Evolutionary conservation across 2,888 invertebrate species (phyloP).

Genomic region (Julus scanicus): DNA sequence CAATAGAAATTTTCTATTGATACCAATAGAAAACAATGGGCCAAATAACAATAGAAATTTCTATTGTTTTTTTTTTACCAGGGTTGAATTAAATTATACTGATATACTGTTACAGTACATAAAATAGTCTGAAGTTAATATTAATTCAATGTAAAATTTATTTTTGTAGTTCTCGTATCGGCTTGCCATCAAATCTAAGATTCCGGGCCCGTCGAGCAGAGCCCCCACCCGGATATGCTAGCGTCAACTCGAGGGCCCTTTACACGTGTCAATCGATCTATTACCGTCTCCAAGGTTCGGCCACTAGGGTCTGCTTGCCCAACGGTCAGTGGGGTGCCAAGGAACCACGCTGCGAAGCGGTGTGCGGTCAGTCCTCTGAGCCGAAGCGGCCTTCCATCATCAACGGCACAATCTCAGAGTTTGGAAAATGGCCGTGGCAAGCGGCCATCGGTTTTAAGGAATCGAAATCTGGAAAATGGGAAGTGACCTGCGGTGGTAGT

Average conservation of each 20-base stretch:
- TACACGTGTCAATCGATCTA: constrained; percentile 60
- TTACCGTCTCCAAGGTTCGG: constrained; percentile 60
- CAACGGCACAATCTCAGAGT: constrained; percentile 59
- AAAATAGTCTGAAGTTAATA: too few relatives aligned
- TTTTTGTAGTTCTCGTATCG: constrained; percentile 49
- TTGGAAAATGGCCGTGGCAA: constrained; percentile 61
- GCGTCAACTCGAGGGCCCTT: constrained; percentile 58
- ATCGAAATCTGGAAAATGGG: constrained; percentile 57
- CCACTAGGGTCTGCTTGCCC: constrained; percentile 59
- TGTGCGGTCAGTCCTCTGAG: constrained; percentile 59
- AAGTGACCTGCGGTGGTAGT: constrained; percentile 59
- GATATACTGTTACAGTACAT: not conserved
- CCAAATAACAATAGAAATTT: too few relatives aligned
- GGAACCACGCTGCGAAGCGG: constrained; percentile 59
- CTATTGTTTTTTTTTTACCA: too few relatives aligned
- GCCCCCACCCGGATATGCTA: constrained; percentile 46
- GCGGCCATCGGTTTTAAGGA: constrained; percentile 57
- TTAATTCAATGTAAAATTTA: constrained; percentile 8
- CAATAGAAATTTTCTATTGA: too few relatives aligned
- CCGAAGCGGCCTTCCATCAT: constrained; percentile 60
- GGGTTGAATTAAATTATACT: not conserved
- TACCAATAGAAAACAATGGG: too few relatives aligned
- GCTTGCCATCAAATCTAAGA: not conserved
- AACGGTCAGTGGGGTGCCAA: constrained; percentile 60
- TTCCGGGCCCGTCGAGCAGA: not conserved